These are phyloP conservation scores for Catharus fuscescens DNA, from an alignment of 2,113 vertebrate genomes.

Conservation along the genomic window DNA sequence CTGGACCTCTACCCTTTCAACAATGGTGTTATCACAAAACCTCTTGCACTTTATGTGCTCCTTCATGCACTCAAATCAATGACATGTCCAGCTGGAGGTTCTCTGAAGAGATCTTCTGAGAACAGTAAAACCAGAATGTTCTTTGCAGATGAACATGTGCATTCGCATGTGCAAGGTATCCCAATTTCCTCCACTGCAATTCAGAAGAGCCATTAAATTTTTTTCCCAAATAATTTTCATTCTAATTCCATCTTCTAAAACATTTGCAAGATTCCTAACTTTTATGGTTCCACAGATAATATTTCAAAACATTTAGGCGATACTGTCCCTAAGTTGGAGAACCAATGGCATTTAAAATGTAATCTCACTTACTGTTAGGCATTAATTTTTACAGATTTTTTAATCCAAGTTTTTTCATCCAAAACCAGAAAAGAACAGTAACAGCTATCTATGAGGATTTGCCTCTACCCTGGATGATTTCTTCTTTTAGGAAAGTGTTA, in stretches of 20 bases:
- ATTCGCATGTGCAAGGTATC: accelerated
- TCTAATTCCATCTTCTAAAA: not conserved
- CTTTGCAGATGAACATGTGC: not conserved
- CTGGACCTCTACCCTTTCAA: not conserved
- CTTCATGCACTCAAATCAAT: not conserved
- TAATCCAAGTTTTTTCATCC: not conserved
- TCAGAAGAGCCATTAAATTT: no score
- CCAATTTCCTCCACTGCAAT: not conserved
- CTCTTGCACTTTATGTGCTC: not conserved
- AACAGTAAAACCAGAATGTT: not conserved
- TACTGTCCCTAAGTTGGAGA: not conserved
- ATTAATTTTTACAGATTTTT: not conserved
- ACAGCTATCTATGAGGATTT: not conserved
- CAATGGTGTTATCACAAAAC: not conserved
- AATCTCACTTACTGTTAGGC: not conserved
- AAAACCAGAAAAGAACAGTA: not conserved
- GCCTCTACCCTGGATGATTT: not conserved
- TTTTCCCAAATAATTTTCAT: accelerated
- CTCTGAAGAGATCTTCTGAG: not conserved
- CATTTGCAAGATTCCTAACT: not conserved
- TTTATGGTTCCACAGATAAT: accelerated
- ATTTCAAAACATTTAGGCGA: not conserved
- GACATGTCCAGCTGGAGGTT: not conserved
- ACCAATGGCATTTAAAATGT: not conserved
- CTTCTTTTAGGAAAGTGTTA: accelerated